phyloP scores from a whole-genome alignment of 2,888 invertebrate species.

The Diarsia dahlii region DNA sequence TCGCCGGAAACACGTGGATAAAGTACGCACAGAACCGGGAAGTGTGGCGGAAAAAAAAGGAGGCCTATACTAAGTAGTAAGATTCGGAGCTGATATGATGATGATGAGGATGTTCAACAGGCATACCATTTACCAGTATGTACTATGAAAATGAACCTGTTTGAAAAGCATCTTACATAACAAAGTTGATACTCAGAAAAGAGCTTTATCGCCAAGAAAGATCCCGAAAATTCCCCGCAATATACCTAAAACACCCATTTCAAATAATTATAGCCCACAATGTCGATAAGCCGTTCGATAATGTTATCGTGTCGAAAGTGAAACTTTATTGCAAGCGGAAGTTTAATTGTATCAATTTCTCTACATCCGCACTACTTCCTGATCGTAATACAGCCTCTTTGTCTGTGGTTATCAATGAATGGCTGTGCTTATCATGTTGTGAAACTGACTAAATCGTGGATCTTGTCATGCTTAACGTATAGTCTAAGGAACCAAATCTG shows the following conservation, averaged over 20 bases:
- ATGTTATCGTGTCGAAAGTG: constrained; percentile 23
- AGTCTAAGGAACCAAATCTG: neutral
- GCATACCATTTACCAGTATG: neutral
- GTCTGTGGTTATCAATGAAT: constrained; percentile 5
- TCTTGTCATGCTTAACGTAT: neutral
- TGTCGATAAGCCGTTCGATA: constrained; percentile 14
- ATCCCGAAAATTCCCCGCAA: neutral
- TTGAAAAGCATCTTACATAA: neutral
- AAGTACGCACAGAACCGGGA: no score
- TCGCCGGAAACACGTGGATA: no score
- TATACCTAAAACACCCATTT: neutral
- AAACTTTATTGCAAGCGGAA: constrained; percentile 25
- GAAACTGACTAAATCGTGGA: neutral
- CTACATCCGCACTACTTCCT: constrained; percentile 23
- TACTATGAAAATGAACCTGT: neutral
- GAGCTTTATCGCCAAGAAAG: neutral
- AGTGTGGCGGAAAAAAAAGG: no score
- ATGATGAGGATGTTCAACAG: neutral
- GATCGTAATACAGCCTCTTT: constrained; percentile 13
- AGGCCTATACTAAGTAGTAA: no score
- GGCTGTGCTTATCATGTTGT: neutral
- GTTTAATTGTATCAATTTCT: constrained; percentile 37
- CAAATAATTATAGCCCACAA: neutral
- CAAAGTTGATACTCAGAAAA: neutral
- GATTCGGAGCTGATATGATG: no score